These are phyloP conservation scores for Shinisaurus crocodilurus DNA, from an alignment of 2,113 vertebrate species.

Conservation along the genomic window DNA sequence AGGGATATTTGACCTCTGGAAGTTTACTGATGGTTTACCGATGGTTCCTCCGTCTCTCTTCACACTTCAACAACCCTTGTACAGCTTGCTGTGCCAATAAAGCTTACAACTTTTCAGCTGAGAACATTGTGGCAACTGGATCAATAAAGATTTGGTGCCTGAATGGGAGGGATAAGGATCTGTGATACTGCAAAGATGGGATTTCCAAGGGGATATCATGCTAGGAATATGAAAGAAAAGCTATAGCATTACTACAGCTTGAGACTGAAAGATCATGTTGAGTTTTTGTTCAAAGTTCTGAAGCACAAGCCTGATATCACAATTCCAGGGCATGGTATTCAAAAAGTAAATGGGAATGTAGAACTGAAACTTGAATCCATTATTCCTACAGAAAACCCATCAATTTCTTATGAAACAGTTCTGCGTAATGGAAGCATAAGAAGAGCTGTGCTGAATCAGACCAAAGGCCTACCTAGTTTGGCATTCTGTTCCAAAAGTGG, in stretches of 20 bases:
- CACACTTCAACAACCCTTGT: slow-evolving; percentile 1
- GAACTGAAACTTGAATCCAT: background rate
- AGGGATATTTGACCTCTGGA: background rate
- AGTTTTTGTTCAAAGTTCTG: background rate
- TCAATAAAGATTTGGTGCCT: slow-evolving; percentile 1
- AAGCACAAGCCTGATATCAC: background rate
- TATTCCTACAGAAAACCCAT: background rate
- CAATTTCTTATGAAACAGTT: background rate
- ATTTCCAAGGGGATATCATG: background rate
- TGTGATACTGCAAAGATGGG: background rate
- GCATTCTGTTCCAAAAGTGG: background rate
- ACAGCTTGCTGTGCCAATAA: background rate
- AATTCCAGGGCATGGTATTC: background rate
- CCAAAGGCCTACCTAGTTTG: background rate
- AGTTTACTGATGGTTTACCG: background rate
- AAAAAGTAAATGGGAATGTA: background rate
- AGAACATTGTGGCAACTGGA: background rate
- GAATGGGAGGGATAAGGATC: slow-evolving; percentile 26
- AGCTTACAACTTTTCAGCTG: background rate
- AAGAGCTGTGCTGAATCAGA: background rate
- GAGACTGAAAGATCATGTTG: background rate
- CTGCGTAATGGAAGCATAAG: background rate
- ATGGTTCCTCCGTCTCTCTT: background rate
- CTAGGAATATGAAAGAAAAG: slow-evolving; percentile 17
- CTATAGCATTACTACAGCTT: background rate